Percentiles rank a stretch among this genome's conserved stretches.
Conservation (phyloP, 2,888 invertebrate genomes). For the Allygus modestus region DNA sequence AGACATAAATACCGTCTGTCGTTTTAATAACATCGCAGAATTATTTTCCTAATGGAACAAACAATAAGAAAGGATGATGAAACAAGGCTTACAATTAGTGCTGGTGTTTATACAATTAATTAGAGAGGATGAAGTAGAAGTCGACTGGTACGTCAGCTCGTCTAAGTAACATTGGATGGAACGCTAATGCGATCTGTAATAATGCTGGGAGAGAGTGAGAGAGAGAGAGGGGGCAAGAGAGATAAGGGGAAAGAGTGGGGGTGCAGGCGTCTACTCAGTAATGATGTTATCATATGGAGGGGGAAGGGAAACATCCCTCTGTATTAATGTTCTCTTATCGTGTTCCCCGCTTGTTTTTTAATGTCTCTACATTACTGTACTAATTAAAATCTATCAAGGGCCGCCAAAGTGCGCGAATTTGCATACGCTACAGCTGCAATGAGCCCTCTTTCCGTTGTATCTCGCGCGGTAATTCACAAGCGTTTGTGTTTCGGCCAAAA, state of each 20-base stretch:
- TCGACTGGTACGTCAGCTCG: conserved; percentile 44
- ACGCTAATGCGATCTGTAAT: conserved; percentile 56
- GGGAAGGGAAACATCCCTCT: conserved; percentile 64
- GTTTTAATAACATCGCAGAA: conserved; percentile 36
- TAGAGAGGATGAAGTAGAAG: conserved; percentile 48
- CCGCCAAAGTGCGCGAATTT: conserved; percentile 38
- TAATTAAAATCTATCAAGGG: conserved; percentile 66
- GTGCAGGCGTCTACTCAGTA: conserved; percentile 18
- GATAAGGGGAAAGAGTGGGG: conserved; percentile 6
- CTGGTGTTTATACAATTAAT: conserved; percentile 55
- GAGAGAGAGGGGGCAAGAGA: conserved; percentile 18
- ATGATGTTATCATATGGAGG: conserved; percentile 62
- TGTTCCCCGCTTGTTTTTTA: conserved; percentile 66
- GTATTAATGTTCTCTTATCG: conserved; percentile 69
- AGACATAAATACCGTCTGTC: conserved; percentile 40
- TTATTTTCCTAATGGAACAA: conserved; percentile 41
- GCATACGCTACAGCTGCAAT: conserved; percentile 36
- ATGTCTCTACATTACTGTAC: conserved; percentile 66
- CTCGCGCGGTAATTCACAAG: not conserved
- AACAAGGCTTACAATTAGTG: conserved; percentile 54
- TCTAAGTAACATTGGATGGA: conserved; percentile 50
- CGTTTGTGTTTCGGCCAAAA: not conserved
- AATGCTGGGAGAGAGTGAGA: conserved; percentile 38
- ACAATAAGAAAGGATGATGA: conserved; percentile 39
- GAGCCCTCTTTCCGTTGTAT: conserved; percentile 17